Evolutionary conservation across 2,888 invertebrate species (phyloP), one percentile per base, ranked within the genome.

Genomic region (Drosophila parthenogenetica): DNA sequence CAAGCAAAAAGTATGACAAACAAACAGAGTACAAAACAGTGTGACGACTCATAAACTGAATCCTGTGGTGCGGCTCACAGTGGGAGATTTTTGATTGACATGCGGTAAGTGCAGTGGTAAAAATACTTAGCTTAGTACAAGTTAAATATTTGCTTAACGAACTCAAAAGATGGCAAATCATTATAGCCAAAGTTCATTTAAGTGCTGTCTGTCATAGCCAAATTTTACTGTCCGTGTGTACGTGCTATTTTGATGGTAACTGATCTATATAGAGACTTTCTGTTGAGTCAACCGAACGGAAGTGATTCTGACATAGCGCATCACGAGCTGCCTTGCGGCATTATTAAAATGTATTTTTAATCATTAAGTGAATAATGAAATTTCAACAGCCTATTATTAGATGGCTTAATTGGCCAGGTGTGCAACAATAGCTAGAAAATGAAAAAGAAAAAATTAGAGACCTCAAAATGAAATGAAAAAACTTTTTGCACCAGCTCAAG

Each of bases 71-170:
- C 40, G 45, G 19, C 35, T 46, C 82, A 65, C 87, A 79, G 79
- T 75, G 72, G 87, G 85, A 81, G 73, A 64, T 64, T 55, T 87
- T 87, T 83, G 82, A 83, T 81, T 87, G 82, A 77, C 87, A 72
- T 70, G 69, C 57, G 68, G 64, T 77, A 85, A 82, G 79, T 79
- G 76, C 69, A 66, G 48, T 53, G 54, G 46, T 51, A 55, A 46
- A 69, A 55, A 64, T 46, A 60, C 19, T 14, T 22, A 32, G 29
- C 35, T 14, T 22, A 14, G 11, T 29, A 3, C 29, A 49, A 42
- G 16, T 46, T 2, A 57, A 32, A 4, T 19, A n/a, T 17, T 17
- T 19, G 17, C 3, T 8, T 35, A 35, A 4, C 19, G 17, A 49
- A 49, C n/a, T 8, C 49, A n/a, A n/a, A 11, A 32, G 13, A 5